Percentiles rank a stretch among this genome's conserved stretches.
Evolutionary conservation across 2,888 invertebrate genomes (phyloP).

Genomic region (Limulus polyphemus): DNA sequence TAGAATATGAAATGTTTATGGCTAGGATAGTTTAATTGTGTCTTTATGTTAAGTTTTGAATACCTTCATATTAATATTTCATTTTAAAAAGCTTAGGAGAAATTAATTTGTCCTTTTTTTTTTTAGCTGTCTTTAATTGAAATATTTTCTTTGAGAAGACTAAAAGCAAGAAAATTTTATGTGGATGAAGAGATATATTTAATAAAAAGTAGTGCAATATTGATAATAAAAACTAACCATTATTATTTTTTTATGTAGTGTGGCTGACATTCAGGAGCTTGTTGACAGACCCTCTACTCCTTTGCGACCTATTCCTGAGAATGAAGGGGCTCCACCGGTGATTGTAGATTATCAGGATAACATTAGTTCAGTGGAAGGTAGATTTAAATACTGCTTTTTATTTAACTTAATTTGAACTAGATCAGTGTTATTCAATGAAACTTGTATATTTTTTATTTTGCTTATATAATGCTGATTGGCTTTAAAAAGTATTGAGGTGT

Average conservation of each 20-base stretch:
- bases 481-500: too few relatives aligned
- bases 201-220: too few relatives aligned
- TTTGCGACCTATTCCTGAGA: slow-evolving; percentile 56
- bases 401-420: too few relatives aligned
- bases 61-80: too few relatives aligned
- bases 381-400: too few relatives aligned
- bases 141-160: not conserved
- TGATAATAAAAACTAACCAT: not conserved
- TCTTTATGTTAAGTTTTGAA: too few relatives aligned
- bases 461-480: not conserved
- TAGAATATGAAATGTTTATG: not conserved
- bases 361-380: slow-evolving; percentile 93
- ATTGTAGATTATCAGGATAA: slow-evolving; percentile 89
- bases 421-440: not conserved
- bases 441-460: not conserved
- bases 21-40: not conserved
- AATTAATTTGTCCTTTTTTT: not conserved
- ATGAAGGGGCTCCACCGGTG: slow-evolving; percentile 63
- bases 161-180: not conserved
- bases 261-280: slow-evolving; percentile 76
- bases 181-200: too few relatives aligned
- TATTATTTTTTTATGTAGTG: slow-evolving; percentile 41
- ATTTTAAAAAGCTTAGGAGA: too few relatives aligned
- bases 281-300: slow-evolving; percentile 86
- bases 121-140: not conserved